Evolutionary conservation across 2,113 vertebrate genomes (phyloP), one percentile per base, ranked within the genome.

Genomic region (Kobus ellipsiprymnus): DNA sequence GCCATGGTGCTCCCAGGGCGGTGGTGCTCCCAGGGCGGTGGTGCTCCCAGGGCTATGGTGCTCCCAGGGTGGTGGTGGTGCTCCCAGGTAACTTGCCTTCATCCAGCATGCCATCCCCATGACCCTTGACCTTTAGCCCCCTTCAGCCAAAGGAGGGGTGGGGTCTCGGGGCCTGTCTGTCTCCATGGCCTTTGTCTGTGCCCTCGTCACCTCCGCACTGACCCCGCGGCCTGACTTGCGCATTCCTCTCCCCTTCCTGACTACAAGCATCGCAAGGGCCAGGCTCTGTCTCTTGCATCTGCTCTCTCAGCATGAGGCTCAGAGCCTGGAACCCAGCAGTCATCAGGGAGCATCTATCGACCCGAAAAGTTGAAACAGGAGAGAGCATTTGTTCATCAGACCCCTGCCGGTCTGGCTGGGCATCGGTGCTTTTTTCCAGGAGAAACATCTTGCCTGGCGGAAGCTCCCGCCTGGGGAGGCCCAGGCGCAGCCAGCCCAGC

Each of bases 171-270:
- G 44, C 59, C 23, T 0, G 4, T 2, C 36, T 19, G 54, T 40
- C 21, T 23, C 55, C 5, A 21, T 2, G 59, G 30, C 36, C 50
- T 17, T 29, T 14, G 64, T 36, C 4, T 27, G 44, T 21, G 21
- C 44, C 57, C 57, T 33, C 3, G 1, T 23, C 62, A 1, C 16
- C 46, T 27, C 27, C 0, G 46, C 6, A 8, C 23, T 29, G 19
- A 25, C 27, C 12, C 48, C 23, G 0, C 0, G 0, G 44, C 59
- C 71, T 54, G 15, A 54, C 5, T 19, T 29, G 83, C 2, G 0
- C 3, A 9, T 13, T 71, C 80, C 16, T 59, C 21, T 40, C 71
- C 19, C 40, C 6, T 9, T 15, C 40, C 84, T 19, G 50, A 59
- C 15, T 4, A 1, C 46, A 30, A 29, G 0, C 25, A 86, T 92